Percentiles rank a stretch among this genome's conserved stretches.
Evolutionary conservation across 2,113 vertebrate genomes (phyloP).

Genomic region (Saccopteryx bilineata): DNA sequence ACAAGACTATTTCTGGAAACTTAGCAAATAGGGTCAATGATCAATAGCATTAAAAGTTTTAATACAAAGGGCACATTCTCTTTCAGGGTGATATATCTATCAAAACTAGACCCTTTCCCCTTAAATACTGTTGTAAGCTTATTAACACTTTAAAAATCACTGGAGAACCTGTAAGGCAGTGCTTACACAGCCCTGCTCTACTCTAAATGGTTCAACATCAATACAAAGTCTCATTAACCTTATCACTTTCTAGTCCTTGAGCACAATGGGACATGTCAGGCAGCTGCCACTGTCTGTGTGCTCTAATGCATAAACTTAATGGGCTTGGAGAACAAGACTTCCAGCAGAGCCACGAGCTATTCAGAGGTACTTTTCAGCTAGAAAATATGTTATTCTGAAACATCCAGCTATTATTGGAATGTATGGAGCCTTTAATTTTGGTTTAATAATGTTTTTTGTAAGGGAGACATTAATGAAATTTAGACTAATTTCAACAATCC

Average conservation of each 20-base stretch:
- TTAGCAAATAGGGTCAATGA: neutral
- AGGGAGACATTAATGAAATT: constrained; percentile 45
- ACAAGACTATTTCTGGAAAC: neutral
- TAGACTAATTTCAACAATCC: constrained; percentile 46
- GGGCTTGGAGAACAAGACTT: constrained; percentile 63
- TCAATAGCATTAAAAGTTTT: neutral
- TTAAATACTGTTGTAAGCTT: neutral
- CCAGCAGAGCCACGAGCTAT: constrained; percentile 62
- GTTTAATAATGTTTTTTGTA: constrained; percentile 64
- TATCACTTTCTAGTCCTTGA: constrained; percentile 77
- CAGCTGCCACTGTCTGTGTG: constrained; percentile 72
- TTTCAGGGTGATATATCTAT: constrained; percentile 47
- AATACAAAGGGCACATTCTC: neutral
- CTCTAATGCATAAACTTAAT: constrained; percentile 69
- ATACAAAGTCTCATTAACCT: constrained; percentile 80
- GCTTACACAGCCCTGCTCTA: neutral
- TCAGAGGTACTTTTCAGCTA: constrained; percentile 64
- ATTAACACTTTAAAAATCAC: constrained; percentile 63
- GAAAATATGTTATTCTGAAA: constrained; percentile 63
- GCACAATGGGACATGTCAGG: constrained; percentile 68
- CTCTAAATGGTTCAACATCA: constrained; percentile 44
- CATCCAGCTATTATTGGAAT: constrained; percentile 63
- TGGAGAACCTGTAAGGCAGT: constrained; percentile 11
- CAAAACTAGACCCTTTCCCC: constrained; percentile 43
- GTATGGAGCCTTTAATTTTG: constrained; percentile 65